Evolutionary conservation across 2,888 invertebrate genomes (phyloP).

Genomic region (Eilema griseolum): DNA sequence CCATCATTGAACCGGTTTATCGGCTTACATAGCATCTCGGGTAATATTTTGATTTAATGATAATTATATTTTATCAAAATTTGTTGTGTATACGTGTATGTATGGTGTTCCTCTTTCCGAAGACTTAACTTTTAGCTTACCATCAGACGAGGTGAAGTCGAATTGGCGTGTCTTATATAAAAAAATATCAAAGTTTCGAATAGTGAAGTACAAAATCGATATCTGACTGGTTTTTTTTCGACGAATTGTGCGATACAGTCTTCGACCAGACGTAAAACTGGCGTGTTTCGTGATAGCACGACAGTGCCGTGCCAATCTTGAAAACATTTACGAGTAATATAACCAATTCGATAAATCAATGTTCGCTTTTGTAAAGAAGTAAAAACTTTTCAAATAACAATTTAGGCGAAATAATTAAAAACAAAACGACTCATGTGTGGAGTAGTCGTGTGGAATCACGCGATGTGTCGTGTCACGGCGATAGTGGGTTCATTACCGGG

Average conservation of each 20-base stretch:
- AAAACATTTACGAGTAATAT: neutral
- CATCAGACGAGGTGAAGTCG: too few relatives aligned
- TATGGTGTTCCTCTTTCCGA: too few relatives aligned
- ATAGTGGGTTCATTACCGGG: constrained; percentile 22
- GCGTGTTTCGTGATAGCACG: neutral
- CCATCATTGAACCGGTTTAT: too few relatives aligned
- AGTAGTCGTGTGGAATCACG: constrained; percentile 30
- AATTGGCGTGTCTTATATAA: too few relatives aligned
- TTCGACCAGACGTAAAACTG: neutral
- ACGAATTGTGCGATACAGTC: neutral
- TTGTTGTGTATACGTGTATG: too few relatives aligned
- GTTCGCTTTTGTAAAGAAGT: constrained; percentile 17
- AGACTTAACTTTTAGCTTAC: too few relatives aligned
- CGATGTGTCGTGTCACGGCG: constrained; percentile 42
- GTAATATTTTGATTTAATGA: too few relatives aligned
- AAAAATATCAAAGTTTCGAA: too few relatives aligned
- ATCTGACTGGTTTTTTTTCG: constrained; percentile 39
- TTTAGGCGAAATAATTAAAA: constrained; percentile 31
- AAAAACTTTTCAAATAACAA: constrained; percentile 39
- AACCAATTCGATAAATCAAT: neutral
- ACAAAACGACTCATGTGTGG: constrained; percentile 18
- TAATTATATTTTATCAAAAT: too few relatives aligned
- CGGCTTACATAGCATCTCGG: too few relatives aligned
- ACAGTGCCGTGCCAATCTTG: neutral
- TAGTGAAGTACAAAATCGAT: too few relatives aligned